Conservation (phyloP, 1,140 invertebrate genomes). For the Pseudobourletiella spinata region DNA sequence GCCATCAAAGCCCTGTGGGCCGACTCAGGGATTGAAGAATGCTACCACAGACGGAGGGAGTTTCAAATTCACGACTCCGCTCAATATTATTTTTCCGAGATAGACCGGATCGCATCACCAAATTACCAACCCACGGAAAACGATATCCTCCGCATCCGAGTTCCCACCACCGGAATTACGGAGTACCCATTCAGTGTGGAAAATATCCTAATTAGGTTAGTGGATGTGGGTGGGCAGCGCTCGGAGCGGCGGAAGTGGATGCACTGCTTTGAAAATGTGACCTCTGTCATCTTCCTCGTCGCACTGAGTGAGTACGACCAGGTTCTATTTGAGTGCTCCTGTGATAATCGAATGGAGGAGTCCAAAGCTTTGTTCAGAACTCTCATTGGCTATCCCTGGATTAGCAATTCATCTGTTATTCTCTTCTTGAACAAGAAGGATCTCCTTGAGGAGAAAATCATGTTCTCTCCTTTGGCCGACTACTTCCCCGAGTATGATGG, state of each 20-base stretch:
- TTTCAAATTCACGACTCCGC: constrained; percentile 99
- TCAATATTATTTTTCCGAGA: constrained; percentile 90
- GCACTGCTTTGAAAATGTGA: constrained; percentile 97
- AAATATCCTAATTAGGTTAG: constrained; percentile 89
- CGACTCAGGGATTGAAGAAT: constrained; percentile 96
- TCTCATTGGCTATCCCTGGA: constrained; percentile 99
- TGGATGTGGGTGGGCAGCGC: constrained; percentile 94
- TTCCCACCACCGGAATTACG: constrained; percentile 92
- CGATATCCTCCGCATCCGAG: constrained; percentile 91
- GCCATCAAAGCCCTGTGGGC: constrained; percentile 96
- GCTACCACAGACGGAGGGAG: constrained; percentile 96
- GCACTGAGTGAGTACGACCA: constrained; percentile 95
- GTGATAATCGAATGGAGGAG: constrained; percentile 99
- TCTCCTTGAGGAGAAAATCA: constrained; percentile 99
- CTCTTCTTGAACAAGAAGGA: constrained; percentile 99
- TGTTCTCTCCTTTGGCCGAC: constrained; percentile 99
- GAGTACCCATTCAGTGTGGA: constrained; percentile 98
- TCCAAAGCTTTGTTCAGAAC: constrained; percentile 98
- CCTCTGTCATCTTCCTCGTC: constrained; percentile 94
- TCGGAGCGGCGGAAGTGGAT: constrained; percentile 99
- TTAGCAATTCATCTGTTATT: constrained; percentile 99
- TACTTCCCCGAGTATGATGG: constrained; percentile 99
- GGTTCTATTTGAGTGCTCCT: constrained; percentile 92
- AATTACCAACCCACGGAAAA: constrained; percentile 94
- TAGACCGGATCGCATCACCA: constrained; percentile 75